Conservation (phyloP, 2,797 vertebrate species). For the Neoniphon sammara region DNA sequence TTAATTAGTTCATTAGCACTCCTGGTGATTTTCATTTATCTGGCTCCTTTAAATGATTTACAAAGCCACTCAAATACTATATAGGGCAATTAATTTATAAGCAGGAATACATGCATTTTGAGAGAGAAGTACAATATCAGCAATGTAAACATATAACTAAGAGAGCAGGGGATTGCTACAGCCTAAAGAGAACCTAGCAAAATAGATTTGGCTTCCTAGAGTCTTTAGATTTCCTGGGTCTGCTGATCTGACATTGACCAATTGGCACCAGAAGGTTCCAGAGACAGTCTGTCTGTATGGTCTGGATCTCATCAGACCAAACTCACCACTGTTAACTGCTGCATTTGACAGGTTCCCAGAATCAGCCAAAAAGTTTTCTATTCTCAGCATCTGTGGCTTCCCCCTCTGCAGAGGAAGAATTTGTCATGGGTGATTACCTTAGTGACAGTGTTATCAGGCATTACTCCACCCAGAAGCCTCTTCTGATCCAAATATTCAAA, state of each 20-base stretch:
- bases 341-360: constrained; percentile 60
- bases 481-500: constrained; percentile 74
- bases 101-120: constrained; percentile 30
- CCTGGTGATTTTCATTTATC: constrained; percentile 61
- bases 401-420: constrained; percentile 46
- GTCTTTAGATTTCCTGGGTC: constrained; percentile 26
- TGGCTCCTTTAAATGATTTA: constrained; percentile 36
- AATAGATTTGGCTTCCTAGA: not conserved
- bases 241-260: constrained; percentile 45
- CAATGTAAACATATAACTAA: not conserved
- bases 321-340: constrained; percentile 60
- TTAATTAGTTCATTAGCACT: constrained; percentile 64
- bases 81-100: constrained; percentile 15
- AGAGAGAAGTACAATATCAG: constrained; percentile 18
- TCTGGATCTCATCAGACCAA: constrained; percentile 51
- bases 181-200: constrained; percentile 11
- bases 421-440: constrained; percentile 69
- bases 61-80: constrained; percentile 10
- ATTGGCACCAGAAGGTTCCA: constrained; percentile 41
- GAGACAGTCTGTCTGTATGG: constrained; percentile 59
- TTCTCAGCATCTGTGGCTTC: constrained; percentile 39
- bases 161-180: constrained; percentile 18
- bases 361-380: constrained; percentile 42
- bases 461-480: constrained; percentile 66
- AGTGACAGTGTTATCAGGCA: constrained; percentile 68